Conservation (phyloP, 2,797 vertebrate species). For the Coluber constrictor region DNA sequence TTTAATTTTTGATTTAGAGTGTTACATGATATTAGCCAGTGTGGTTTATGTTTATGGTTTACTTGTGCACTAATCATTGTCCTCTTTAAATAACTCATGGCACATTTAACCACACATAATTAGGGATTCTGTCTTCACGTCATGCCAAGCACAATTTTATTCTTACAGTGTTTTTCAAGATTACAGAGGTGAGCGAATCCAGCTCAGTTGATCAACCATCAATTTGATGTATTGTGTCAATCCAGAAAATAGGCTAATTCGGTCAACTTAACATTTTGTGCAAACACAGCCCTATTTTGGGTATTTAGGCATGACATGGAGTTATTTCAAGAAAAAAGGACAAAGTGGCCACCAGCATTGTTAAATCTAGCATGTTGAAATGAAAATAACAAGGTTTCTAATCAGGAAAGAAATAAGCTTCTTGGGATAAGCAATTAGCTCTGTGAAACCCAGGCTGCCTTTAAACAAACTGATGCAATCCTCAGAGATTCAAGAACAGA, state of each 20-base stretch:
- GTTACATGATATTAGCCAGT: background rate
- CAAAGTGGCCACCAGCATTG: background rate
- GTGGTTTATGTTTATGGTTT: background rate
- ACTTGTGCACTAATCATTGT: background rate
- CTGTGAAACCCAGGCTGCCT: constrained; percentile 31
- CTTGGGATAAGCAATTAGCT: constrained; percentile 12
- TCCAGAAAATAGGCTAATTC: background rate
- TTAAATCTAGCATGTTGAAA: background rate
- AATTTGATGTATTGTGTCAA: background rate
- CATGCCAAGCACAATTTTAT: background rate
- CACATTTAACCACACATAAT: background rate
- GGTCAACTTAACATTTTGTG: background rate
- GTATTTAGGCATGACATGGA: background rate
- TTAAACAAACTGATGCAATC: constrained; percentile 26
- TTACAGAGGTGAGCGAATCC: background rate
- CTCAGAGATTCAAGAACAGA: constrained; percentile 13
- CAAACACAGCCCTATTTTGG: background rate
- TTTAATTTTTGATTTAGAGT: background rate
- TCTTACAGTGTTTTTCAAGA: background rate
- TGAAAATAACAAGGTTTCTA: constrained; percentile 27
- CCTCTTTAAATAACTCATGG: background rate
- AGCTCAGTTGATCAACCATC: background rate
- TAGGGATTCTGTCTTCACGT: background rate
- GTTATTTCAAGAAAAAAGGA: background rate
- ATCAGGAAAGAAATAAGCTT: constrained; percentile 21